Base-by-base conservation (phyloP, 1,140 invertebrate genomes). In the Brachionus koreanus region DNA sequence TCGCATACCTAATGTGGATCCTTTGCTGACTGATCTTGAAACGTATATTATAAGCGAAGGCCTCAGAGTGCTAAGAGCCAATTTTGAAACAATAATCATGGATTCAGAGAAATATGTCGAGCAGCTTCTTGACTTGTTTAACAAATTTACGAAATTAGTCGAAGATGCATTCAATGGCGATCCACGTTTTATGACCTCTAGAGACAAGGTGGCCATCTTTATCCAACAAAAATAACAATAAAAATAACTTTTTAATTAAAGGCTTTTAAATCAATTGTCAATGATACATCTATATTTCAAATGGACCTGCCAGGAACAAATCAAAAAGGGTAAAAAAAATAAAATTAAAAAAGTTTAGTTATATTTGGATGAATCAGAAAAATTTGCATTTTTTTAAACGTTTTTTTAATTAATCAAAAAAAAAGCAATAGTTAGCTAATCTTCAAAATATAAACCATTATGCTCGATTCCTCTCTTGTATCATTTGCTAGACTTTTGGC, bases 101-200 rank as follows among this genome's bases (percentile, higher is more conserved):
- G 97, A 99, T 87, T 97, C 96, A 2, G 97, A 99, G 89, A 98
- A 98, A 89, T 99, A 99, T 90, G 97, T 99, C 9, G 97, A 99
- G 87, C 92, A 96, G 83, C 89, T 99, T 69, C 89, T 99, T 79
- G 93, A 95, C 84, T 90, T 99, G 42, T 99, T 98, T 88, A 92
- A 93, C 84, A 91, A 92, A 85, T 99, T 98, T 88, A 98, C 95
- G 88, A 90, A 91, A 39, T 90, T 99, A 83, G 96, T 98, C 6
- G 93, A 92, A 85, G 94, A 98, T 85, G 97, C 97, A 12, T 99
- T 99, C 87, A 91, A 93, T 85, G 95, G 98, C 90, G 97, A 99
- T 90, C 95, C 97, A 5, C 90, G 97, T 63, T 99, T 99, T 89
- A 90, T 99, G 46, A 99, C 97, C 3, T 94, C 96, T 5, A 91